Conservation (phyloP, 2,888 invertebrate species). For the Hybos culiciformis region DNA sequence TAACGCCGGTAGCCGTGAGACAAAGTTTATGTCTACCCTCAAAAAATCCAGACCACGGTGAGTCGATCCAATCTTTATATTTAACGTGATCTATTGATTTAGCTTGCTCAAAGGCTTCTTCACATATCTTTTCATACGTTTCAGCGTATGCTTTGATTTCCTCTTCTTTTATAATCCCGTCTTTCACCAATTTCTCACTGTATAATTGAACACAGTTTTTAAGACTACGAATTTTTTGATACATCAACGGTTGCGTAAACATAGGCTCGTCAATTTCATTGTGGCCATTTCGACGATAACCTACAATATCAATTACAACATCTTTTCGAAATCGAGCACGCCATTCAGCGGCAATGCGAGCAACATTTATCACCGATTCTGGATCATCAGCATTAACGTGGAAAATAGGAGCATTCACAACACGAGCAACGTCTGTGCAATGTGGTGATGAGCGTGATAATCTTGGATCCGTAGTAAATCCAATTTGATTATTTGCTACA, state of each 20-base stretch:
- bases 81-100: conserved; percentile 46
- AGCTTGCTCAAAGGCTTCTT: conserved; percentile 46
- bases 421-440: conserved; percentile 70
- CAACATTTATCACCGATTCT: conserved; percentile 70
- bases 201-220: conserved; percentile 48
- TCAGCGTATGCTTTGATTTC: conserved; percentile 39
- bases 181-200: conserved; percentile 47
- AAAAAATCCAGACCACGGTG: conserved; percentile 48
- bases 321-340: conserved; percentile 67
- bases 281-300: conserved; percentile 71
- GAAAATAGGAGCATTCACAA: conserved; percentile 74
- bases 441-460: conserved; percentile 67
- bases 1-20: conserved; percentile 44
- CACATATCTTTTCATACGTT: conserved; percentile 29
- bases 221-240: conserved; percentile 56
- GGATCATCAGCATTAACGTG: conserved; percentile 80
- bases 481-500: conserved; percentile 56
- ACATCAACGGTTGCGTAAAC: conserved; percentile 84
- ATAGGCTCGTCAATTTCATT: conserved; percentile 84
- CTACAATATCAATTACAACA: conserved; percentile 60
- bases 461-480: conserved; percentile 75
- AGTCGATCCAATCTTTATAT: conserved; percentile 56
- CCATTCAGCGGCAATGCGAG: conserved; percentile 72
- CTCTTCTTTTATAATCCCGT: conserved; percentile 49
- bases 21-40: conserved; percentile 40